Conservation (phyloP, 2,797 vertebrate species). For the Hydrophis major region DNA sequence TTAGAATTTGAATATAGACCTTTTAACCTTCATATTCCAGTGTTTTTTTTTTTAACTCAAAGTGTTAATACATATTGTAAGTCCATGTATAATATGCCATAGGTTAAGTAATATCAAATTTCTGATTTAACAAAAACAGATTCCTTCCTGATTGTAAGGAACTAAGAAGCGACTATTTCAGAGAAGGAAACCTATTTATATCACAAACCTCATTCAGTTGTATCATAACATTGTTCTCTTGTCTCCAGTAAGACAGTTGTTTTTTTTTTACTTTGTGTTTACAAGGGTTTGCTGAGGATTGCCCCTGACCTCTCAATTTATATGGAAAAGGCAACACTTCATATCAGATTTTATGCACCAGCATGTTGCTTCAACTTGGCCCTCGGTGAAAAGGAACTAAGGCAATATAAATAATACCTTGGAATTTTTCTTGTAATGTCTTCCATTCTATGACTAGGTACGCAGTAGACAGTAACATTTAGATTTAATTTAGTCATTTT, state of each 20-base stretch:
- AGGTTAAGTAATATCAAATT: neutral
- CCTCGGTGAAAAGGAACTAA: neutral
- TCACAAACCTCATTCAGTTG: no score
- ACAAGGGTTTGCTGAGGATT: neutral
- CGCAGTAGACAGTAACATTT: neutral
- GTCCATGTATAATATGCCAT: neutral
- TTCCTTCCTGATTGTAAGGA: neutral
- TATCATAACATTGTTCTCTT: neutral
- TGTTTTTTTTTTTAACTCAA: neutral
- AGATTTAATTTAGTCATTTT: neutral
- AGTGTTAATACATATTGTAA: neutral
- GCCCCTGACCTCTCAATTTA: neutral
- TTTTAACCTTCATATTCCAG: neutral
- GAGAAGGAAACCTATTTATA: neutral
- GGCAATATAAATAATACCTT: neutral
- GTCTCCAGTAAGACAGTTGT: neutral
- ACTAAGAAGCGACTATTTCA: neutral
- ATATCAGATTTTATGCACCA: neutral
- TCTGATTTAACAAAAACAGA: neutral
- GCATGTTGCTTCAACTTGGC: neutral
- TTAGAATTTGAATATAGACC: neutral
- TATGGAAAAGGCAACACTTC: neutral
- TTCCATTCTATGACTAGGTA: neutral
- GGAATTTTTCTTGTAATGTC: neutral
- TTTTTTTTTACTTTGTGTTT: neutral